Evolutionary conservation across 2,113 vertebrate species (phyloP), one percentile per base, ranked within the genome.

Genomic region (Athene cunicularia): DNA sequence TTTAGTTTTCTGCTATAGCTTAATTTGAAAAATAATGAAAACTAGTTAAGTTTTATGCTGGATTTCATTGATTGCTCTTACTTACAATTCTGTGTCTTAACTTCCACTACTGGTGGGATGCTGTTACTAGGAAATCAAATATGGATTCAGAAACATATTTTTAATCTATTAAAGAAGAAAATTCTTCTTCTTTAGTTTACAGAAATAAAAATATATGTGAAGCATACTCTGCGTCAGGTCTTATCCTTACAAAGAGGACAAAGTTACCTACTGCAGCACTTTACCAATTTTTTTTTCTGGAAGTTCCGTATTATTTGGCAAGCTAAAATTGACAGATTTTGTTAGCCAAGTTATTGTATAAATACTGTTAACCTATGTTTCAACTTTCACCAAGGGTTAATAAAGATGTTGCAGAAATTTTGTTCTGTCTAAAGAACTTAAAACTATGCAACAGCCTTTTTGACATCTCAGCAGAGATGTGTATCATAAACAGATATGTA

Each of bases 401-500:
- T 98, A 98, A 98, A 98, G 98, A 98, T 97, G 98, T 98, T 98
- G 96, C 98, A 98, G 97, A 98, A 98, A 98, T 98, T 98, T 98
- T 98, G 97, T 98, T 98, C 98, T 98, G 97, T 98, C 98, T 98
- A 98, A 95, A 98, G 97, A 98, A 98, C 98, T 98, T 98, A 98
- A 99, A 99, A 99, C 98, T 98, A 98, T 98, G 98, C 97, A 98
- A 97, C 96, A 98, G 98, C 98, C 98, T 98, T 99, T 99, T 98
- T 98, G 98, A 99, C 98, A 99, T 98, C 99, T 98, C 98, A 99
- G 98, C 98, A 98, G 98, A 98, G 98, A 99, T 99, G 98, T 98
- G 98, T 98, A 98, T 99, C 98, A 99, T 99, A 98, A 99, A 99
- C 98, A 98, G 98, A 98, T 98, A 98, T 98, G 98, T 99, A 98